phyloP scores from a whole-genome alignment of 2,113 vertebrate genomes.

The Leucosticte australis region DNA sequence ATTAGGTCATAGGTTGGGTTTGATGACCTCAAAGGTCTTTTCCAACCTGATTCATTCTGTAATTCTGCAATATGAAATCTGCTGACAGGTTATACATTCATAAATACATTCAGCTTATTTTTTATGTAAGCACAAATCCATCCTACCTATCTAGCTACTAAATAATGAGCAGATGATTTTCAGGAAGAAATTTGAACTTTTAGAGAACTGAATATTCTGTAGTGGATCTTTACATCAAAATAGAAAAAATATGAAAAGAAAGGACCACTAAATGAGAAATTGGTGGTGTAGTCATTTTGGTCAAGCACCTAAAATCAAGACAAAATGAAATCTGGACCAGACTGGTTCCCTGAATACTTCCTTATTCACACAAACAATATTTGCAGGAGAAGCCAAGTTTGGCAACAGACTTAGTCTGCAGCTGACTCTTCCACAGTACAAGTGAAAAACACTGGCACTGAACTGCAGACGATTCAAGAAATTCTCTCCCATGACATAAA shows the following conservation, averaged over 20 bases:
- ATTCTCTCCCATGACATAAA: background rate
- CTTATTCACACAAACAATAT: background rate
- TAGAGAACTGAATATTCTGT: background rate
- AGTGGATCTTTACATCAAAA: background rate
- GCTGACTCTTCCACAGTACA: background rate
- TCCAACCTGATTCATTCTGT: background rate
- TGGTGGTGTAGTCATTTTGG: background rate
- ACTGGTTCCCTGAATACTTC: background rate
- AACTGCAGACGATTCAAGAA: background rate
- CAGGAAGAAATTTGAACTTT: background rate
- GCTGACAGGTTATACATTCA: background rate
- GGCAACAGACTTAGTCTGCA: background rate
- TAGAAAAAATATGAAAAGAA: background rate
- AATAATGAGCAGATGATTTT: background rate
- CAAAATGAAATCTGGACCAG: background rate
- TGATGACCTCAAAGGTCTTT: background rate
- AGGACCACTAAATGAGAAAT: background rate
- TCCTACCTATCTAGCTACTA: background rate
- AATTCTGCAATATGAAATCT: background rate
- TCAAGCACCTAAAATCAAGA: background rate
- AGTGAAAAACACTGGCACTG: background rate
- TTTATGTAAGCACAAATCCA: background rate
- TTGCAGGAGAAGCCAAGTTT: background rate
- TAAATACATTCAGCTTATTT: background rate
- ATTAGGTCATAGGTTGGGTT: background rate